phyloP scores from a whole-genome alignment of 2,113 vertebrate genomes.

The Rousettus leschenaultii region DNA sequence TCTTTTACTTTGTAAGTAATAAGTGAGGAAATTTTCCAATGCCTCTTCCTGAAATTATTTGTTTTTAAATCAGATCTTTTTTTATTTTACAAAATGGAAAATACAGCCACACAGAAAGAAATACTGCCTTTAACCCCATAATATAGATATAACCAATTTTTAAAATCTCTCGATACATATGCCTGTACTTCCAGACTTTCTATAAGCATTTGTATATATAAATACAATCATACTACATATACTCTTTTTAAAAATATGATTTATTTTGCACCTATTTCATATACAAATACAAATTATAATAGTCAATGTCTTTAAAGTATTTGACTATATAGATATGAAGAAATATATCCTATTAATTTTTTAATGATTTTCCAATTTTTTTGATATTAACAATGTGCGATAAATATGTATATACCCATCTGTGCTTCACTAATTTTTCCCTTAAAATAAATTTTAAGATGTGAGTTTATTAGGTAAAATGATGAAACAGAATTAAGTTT shows the following conservation, averaged over 20 bases:
- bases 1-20: not conserved
- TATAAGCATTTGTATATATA: not conserved
- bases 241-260: not conserved
- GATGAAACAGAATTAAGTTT: not conserved
- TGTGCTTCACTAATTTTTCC: not conserved
- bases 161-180: not conserved
- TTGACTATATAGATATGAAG: not conserved
- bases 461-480: not conserved
- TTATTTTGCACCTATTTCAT: not conserved
- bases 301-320: not conserved
- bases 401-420: not conserved
- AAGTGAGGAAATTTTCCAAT: not conserved
- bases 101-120: not conserved
- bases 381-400: not conserved
- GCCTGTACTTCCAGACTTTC: not conserved
- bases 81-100: not conserved
- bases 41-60: not conserved
- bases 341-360: not conserved
- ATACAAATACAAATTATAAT: not conserved
- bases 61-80: not conserved
- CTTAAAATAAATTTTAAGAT: not conserved
- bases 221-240: not conserved
- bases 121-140: not conserved
- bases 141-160: not conserved
- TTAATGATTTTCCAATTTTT: not conserved